Evolutionary conservation across 2,888 invertebrate species (phyloP), one percentile per base, ranked within the genome.

Genomic region (Diogma glabrata): DNA sequence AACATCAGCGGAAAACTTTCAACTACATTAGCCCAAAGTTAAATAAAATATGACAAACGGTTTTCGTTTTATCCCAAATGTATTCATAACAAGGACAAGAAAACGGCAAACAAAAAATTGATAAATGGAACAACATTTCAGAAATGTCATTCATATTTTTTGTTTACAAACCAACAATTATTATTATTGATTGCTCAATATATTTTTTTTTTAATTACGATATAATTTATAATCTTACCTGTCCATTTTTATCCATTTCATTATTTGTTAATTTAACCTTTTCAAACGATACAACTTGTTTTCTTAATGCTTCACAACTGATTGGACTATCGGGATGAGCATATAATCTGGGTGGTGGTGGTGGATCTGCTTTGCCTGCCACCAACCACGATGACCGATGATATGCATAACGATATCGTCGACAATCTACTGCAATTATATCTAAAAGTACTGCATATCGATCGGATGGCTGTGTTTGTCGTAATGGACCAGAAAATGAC

Each of bases 191-290:
- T n/a, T n/a, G n/a, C n/a, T n/a, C n/a, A n/a, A n/a, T n/a, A n/a
- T n/a, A n/a, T n/a, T n/a, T n/a, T n/a, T n/a, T n/a, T n/a, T n/a
- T n/a, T n/a, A n/a, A 16, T 43, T 10, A 8, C n/a, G 5, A 33
- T 36, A 36, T 12, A 51, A 53, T 55, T 76, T 14, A 36, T 12
- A 10, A 14, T 8, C 83, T 79, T 70, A 93, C 93, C 78, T 94
- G 92, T 67, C 92, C 93, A 63, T 87, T 87, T 67, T 90, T 89
- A 70, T 93, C 93, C 86, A 95, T 88, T 73, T 95, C 94, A 72
- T 96, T 96, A 73, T 96, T 97, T 65, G 96, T 96, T 63, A 96
- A 81, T 72, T 96, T 96, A 70, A 95, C 90, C 75, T 96, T 96
- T 74, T 97, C 96, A 74, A 96, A 96, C 61, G 94, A 93, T 64